Conservation (phyloP, 2,888 invertebrate species). For the Cantharis rufa region DNA sequence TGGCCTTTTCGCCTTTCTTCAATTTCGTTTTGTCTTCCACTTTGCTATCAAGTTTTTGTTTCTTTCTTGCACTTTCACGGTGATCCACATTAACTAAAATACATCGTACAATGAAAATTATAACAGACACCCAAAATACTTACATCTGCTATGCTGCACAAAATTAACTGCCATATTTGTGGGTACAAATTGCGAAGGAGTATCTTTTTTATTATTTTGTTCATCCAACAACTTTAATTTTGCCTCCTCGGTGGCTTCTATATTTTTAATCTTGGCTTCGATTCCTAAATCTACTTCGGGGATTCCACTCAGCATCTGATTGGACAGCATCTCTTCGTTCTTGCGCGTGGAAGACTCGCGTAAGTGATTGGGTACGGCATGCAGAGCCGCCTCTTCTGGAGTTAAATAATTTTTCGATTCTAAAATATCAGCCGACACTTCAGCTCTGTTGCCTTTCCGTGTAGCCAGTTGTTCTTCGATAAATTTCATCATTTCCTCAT, state of each 20-base stretch:
- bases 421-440: conserved; percentile 36
- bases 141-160: conserved; percentile 95
- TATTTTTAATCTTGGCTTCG: conserved; percentile 97
- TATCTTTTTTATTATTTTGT: conserved; percentile 87
- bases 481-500: conserved; percentile 96
- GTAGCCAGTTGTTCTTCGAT: conserved; percentile 88
- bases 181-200: conserved; percentile 93
- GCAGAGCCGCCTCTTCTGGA: conserved; percentile 88
- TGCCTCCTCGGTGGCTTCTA: conserved; percentile 98
- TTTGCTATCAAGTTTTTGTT: conserved; percentile 62
- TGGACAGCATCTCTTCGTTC: conserved; percentile 98
- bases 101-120: too few species aligned
- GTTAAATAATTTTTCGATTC: conserved; percentile 68
- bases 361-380: conserved; percentile 71
- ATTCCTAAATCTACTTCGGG: conserved; percentile 99
- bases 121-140: conserved; percentile 47
- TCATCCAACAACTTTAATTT: conserved; percentile 91
- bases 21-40: conserved; percentile 63
- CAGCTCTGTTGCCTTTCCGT: conserved; percentile 69
- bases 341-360: conserved; percentile 83
- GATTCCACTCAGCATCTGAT: conserved; percentile 99
- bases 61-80: conserved; percentile 63
- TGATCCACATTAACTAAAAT: conserved; percentile 79
- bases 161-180: conserved; percentile 99
- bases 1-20: conserved; percentile 88